Evolutionary conservation across 2,888 invertebrate species (phyloP).

Genomic region (Dryococelus australis): DNA sequence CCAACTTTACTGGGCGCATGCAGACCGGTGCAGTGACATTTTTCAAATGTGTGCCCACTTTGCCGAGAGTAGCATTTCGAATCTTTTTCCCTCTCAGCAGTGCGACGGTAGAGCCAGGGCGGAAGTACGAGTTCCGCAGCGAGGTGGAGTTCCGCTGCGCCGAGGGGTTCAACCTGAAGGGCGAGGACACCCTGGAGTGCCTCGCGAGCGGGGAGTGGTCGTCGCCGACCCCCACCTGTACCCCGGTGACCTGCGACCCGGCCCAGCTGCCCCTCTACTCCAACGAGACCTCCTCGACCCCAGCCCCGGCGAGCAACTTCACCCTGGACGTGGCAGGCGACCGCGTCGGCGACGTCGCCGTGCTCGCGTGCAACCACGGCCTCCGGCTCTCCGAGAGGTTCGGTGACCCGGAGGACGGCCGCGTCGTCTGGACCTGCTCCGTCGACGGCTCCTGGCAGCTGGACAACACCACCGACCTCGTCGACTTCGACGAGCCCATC

Average conservation of each 20-base stretch:
- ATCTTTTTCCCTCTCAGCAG: too few relatives aligned
- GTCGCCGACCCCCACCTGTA: slow-evolving; percentile 34
- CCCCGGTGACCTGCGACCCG: slow-evolving; percentile 28
- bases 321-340: slow-evolving; percentile 47
- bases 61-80: too few relatives aligned
- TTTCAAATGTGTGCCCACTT: too few relatives aligned
- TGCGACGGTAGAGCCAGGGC: too few relatives aligned
- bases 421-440: slow-evolving; percentile 27
- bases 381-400: slow-evolving; percentile 30
- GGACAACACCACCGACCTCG: background rate
- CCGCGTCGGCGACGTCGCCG: slow-evolving; percentile 47
- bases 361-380: slow-evolving; percentile 34
- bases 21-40: too few relatives aligned
- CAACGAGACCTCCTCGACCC: too few relatives aligned
- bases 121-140: background rate
- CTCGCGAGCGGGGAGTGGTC: slow-evolving; percentile 40
- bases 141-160: slow-evolving; percentile 31
- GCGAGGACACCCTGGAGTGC: slow-evolving; percentile 37
- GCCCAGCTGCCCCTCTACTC: slow-evolving; percentile 19
- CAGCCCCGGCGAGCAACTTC: slow-evolving; percentile 34
- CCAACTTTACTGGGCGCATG: too few relatives aligned
- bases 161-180: slow-evolving; percentile 39
- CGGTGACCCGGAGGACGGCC: background rate
- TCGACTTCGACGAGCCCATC: background rate
- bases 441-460: slow-evolving; percentile 30